A percentile compares a stretch with the other conserved stretches of the same genome.
phyloP scores from a whole-genome alignment of 2,113 vertebrate genomes.

The Prolemur simus region DNA sequence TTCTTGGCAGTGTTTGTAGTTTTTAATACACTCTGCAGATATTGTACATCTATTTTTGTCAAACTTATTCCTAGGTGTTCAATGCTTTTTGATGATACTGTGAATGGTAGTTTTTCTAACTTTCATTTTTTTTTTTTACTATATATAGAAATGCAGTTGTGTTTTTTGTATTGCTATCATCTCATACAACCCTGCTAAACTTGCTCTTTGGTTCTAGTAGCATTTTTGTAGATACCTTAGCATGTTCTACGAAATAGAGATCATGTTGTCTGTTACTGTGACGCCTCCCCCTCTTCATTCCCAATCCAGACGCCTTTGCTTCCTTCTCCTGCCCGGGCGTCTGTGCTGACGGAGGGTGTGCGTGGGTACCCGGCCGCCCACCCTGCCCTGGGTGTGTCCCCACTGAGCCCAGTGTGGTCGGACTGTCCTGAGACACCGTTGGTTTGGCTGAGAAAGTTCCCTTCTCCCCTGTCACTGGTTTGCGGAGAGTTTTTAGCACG shows the following conservation, averaged over 20 bases:
- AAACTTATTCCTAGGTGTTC: neutral
- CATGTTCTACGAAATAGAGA: too few species aligned
- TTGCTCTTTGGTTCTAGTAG: neutral
- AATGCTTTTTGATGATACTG: neutral
- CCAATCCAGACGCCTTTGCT: neutral
- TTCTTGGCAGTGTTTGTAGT: neutral
- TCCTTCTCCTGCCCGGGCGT: neutral
- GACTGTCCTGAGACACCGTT: neutral
- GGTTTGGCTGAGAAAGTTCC: neutral
- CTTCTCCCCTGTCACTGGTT: neutral
- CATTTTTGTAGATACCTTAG: rapidly evolving
- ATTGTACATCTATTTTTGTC: neutral
- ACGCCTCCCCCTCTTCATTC: neutral
- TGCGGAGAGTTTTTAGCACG: neutral
- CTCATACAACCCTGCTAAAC: neutral
- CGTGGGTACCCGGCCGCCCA: neutral
- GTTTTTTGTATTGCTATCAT: neutral
- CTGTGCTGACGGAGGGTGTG: rapidly evolving
- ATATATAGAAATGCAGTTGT: neutral
- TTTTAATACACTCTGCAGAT: neutral
- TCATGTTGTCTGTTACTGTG: neutral
- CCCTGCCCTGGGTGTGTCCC: neutral
- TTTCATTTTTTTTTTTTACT: neutral
- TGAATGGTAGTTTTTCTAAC: neutral
- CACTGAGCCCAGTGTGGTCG: neutral